A percentile compares a stretch with the other conserved stretches of the same genome.
Conservation (phyloP, 1,140 invertebrate genomes). For the Ceratina australensis region DNA sequence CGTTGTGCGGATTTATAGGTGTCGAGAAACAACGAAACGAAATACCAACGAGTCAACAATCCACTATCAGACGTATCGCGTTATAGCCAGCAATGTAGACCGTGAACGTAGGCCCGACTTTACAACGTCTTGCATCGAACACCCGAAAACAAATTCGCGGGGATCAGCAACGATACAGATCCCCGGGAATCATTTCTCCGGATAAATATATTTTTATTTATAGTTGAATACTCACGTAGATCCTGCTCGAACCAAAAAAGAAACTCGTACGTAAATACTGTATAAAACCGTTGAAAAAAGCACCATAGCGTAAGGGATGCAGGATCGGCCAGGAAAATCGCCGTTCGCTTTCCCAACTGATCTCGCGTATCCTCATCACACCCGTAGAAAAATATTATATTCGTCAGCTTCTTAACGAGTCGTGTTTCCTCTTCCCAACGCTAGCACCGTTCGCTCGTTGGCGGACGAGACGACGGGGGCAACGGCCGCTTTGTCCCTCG, state of each 20-base stretch:
- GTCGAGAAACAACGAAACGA: constrained; percentile 37
- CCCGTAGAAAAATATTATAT: constrained; percentile 72
- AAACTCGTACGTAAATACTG: constrained; percentile 36
- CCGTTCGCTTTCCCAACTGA: constrained; percentile 19
- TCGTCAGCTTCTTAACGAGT: constrained; percentile 48
- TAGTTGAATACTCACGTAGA: no score
- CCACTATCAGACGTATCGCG: constrained; percentile 16
- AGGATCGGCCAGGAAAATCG: constrained; percentile 30
- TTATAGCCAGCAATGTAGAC: constrained; percentile 50
- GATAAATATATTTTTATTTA: no score
- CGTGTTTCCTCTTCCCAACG: background rate
- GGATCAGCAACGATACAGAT: background rate
- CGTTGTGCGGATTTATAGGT: constrained; percentile 60
- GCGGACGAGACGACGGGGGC: background rate
- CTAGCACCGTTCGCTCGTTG: background rate
- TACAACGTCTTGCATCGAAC: background rate
- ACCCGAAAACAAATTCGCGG: no score
- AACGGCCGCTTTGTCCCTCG: background rate
- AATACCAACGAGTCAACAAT: constrained; percentile 26
- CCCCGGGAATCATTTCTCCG: no score
- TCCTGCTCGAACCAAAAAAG: constrained; percentile 13
- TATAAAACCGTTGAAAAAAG: constrained; percentile 65
- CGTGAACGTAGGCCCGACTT: constrained; percentile 44
- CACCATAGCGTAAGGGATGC: constrained; percentile 58
- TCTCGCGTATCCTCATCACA: constrained; percentile 49